Conservation (phyloP, 2,797 vertebrate species). For the Poliocrania exsul region DNA sequence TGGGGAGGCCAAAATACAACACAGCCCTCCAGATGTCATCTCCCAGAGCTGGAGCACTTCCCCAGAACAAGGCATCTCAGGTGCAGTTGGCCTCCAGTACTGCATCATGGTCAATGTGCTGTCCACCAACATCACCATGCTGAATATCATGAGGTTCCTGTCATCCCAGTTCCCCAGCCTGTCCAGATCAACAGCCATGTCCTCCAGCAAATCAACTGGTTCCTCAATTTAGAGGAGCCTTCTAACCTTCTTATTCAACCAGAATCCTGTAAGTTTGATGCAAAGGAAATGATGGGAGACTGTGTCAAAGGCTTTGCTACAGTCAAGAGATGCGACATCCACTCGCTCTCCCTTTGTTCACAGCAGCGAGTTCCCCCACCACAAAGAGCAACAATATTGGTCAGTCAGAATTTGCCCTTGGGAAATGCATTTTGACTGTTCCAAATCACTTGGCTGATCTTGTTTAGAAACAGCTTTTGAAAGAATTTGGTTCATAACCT, state of each 20-base stretch:
- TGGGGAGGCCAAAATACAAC: background rate
- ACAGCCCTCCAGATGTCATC: background rate
- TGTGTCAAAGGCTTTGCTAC: background rate
- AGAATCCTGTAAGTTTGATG: background rate
- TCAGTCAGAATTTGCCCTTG: background rate
- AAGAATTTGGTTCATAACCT: background rate
- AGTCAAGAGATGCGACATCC: background rate
- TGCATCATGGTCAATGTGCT: background rate
- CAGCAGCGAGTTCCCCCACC: background rate
- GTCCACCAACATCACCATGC: background rate
- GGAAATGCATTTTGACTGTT: background rate
- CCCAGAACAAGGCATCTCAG: background rate
- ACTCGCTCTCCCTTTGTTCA: background rate
- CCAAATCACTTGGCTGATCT: background rate
- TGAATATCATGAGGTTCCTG: background rate
- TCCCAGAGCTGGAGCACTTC: background rate
- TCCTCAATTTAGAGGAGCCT: background rate
- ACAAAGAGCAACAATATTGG: background rate
- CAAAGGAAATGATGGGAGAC: background rate
- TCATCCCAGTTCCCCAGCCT: background rate
- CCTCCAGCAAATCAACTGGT: background rate
- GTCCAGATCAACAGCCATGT: background rate
- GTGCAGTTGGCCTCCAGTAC: background rate
- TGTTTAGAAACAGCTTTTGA: background rate
- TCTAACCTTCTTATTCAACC: background rate